phyloP scores from a whole-genome alignment of 2,113 vertebrate genomes.

The Cariama cristata region DNA sequence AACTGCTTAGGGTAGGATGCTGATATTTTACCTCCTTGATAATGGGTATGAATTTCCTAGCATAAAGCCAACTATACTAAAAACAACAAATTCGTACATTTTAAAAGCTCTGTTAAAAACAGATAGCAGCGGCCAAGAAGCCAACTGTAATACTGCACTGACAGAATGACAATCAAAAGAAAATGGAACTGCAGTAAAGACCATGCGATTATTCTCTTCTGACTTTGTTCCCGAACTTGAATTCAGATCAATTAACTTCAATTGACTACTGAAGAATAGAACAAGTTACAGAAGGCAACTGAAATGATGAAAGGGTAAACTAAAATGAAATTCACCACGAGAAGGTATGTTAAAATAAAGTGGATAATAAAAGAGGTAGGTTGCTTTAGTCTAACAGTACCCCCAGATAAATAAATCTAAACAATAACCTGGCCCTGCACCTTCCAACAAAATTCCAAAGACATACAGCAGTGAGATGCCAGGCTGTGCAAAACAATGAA shows the following conservation, averaged over 20 bases:
- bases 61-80: neutral
- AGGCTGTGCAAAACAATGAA: neutral
- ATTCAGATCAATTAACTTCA: neutral
- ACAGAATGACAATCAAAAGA: neutral
- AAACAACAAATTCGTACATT: neutral
- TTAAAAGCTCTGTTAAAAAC: neutral
- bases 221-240: neutral
- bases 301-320: neutral
- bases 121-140: neutral
- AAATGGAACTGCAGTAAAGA: neutral
- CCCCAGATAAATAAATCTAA: neutral
- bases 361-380: neutral
- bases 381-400: neutral
- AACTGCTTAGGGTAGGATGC: neutral
- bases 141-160: neutral
- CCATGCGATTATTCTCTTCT: neutral
- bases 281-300: neutral
- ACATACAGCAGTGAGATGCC: neutral
- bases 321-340: neutral
- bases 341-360: neutral
- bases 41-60: neutral
- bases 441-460: neutral
- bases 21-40: neutral
- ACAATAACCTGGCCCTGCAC: neutral
- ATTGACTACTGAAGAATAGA: neutral